Percentiles rank a stretch among this genome's conserved stretches.
Evolutionary conservation across 2,797 vertebrate genomes (phyloP).

Genomic region (Sebastolobus alascanus): DNA sequence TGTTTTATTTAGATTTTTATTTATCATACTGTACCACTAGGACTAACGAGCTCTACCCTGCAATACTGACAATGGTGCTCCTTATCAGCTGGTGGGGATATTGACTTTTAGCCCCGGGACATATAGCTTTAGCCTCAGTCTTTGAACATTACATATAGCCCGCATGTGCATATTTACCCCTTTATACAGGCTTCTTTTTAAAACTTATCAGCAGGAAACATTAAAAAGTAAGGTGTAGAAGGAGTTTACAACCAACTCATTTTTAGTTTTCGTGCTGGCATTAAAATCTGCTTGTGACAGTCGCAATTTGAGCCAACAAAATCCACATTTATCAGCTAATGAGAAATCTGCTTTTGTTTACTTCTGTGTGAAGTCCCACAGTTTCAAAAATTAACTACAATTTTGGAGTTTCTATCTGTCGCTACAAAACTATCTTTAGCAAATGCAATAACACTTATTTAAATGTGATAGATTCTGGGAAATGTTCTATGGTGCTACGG

Average conservation of each 20-base stretch:
- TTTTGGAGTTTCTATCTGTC: not conserved
- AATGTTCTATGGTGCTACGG: not conserved
- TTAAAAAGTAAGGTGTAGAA: not conserved
- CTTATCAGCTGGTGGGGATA: not conserved
- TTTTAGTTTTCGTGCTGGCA: not conserved
- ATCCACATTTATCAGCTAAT: not conserved
- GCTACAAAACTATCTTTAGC: conserved; percentile 4
- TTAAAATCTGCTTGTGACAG: not conserved
- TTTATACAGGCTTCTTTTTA: not conserved
- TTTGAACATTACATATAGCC: not conserved
- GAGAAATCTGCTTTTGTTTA: not conserved
- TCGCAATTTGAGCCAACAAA: not conserved
- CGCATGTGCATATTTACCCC: not conserved
- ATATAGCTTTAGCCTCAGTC: not conserved
- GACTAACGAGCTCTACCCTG: not conserved
- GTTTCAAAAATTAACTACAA: not conserved
- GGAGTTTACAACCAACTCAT: not conserved
- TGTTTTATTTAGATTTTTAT: not conserved
- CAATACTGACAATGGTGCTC: not conserved
- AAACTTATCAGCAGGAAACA: not conserved
- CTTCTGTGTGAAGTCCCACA: not conserved
- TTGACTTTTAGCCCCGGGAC: not conserved
- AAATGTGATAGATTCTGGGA: not conserved
- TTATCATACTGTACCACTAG: not conserved
- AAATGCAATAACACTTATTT: not conserved